These are phyloP conservation scores for Octodonta nipae DNA, from an alignment of 2,888 invertebrate species.

Conservation along the genomic window DNA sequence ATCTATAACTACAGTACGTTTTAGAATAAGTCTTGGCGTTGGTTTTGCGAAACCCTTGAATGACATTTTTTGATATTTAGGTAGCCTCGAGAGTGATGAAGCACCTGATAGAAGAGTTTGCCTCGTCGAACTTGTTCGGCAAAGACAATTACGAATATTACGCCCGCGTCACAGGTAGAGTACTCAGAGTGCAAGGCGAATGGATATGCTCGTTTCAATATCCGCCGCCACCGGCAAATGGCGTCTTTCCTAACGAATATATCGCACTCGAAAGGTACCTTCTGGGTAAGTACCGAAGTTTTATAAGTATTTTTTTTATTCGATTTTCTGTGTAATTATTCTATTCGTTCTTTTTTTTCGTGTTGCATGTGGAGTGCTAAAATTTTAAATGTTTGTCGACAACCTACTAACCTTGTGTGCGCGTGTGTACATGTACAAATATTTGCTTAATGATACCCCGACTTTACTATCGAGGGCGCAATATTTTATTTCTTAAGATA, in stretches of 20 bases:
- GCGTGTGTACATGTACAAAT: too few relatives aligned
- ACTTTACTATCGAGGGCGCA: too few relatives aligned
- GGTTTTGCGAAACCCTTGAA: neutral
- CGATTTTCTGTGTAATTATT: too few relatives aligned
- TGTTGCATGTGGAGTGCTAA: too few relatives aligned
- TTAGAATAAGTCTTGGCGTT: neutral
- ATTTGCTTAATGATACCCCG: too few relatives aligned
- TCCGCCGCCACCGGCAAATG: constrained; percentile 60
- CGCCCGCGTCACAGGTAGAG: constrained; percentile 83
- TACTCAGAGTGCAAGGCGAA: constrained; percentile 83
- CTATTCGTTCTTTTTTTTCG: too few relatives aligned
- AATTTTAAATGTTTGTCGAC: too few relatives aligned
- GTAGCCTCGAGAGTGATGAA: constrained; percentile 93
- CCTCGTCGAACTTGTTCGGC: constrained; percentile 88
- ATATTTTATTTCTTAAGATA: too few relatives aligned
- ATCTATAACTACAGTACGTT: neutral
- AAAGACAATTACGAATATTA: constrained; percentile 90
- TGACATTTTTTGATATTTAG: constrained; percentile 35
- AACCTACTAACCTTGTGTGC: too few relatives aligned
- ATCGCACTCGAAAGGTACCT: constrained; percentile 33
- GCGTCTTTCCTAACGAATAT: constrained; percentile 44
- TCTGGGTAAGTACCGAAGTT: constrained; percentile 32
- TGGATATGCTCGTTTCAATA: constrained; percentile 91
- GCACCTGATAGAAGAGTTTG: constrained; percentile 93
- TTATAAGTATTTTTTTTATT: too few relatives aligned